phyloP scores from a whole-genome alignment of 2,797 vertebrate species.

The Poeciliopsis gracilis region DNA sequence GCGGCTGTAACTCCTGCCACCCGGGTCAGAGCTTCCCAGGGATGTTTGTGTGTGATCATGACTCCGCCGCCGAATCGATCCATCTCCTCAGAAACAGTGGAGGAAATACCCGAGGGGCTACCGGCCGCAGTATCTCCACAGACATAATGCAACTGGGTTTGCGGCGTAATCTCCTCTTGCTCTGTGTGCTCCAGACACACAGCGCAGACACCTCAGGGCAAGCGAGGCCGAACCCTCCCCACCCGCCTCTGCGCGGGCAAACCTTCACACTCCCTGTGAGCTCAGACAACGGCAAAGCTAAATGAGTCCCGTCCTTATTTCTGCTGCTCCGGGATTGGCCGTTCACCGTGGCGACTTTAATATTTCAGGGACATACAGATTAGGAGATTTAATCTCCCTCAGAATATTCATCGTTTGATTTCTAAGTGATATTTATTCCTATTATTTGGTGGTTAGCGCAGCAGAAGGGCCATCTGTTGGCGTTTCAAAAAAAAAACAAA shows the following conservation, averaged over 20 bases:
- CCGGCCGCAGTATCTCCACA: slow-evolving; percentile 43
- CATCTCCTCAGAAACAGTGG: slow-evolving; percentile 42
- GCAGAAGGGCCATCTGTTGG: slow-evolving; percentile 69
- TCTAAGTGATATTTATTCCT: slow-evolving; percentile 73
- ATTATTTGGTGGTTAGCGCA: slow-evolving; percentile 45
- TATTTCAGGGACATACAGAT: slow-evolving; percentile 73
- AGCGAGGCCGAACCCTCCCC: slow-evolving; percentile 40
- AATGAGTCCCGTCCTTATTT: slow-evolving; percentile 51
- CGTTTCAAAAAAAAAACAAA: slow-evolving; percentile 41
- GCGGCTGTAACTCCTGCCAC: slow-evolving; percentile 49
- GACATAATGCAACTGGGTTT: slow-evolving; percentile 40
- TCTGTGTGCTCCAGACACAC: slow-evolving; percentile 18
- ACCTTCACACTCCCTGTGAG: slow-evolving; percentile 48
- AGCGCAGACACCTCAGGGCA: slow-evolving; percentile 33
- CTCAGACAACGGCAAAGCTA: slow-evolving; percentile 57
- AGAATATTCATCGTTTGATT: slow-evolving; percentile 67
- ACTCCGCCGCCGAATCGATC: slow-evolving; percentile 23
- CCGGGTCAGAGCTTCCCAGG: slow-evolving; percentile 38
- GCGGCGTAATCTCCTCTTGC: slow-evolving; percentile 51
- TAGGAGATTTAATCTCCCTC: slow-evolving; percentile 65
- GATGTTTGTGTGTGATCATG: slow-evolving; percentile 45
- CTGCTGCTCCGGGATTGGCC: slow-evolving; percentile 6
- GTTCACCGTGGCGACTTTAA: slow-evolving; percentile 61
- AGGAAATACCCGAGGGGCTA: slow-evolving; percentile 28
- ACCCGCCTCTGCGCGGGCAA: slow-evolving; percentile 33